phyloP scores from a whole-genome alignment of 2,113 vertebrate species.

The Python bivittatus region DNA sequence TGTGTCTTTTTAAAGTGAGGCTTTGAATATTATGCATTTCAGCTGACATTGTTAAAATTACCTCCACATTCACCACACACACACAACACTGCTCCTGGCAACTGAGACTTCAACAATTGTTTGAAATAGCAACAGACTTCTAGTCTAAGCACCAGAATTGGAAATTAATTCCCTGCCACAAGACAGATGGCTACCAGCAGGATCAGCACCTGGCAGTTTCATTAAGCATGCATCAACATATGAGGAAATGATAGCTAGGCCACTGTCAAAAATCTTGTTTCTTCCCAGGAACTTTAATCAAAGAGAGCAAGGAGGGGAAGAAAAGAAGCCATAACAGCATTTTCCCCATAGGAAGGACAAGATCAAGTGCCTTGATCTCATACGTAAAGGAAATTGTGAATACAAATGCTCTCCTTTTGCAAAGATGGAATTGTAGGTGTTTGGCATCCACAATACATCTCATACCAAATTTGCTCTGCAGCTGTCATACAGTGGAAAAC shows the following conservation, averaged over 20 bases:
- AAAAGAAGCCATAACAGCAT: background rate
- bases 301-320: background rate
- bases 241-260: conserved; percentile 29
- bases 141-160: background rate
- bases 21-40: background rate
- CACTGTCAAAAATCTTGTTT: conserved; percentile 24
- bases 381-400: background rate
- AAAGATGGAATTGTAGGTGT: background rate
- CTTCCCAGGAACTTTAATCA: conserved; percentile 24
- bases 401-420: background rate
- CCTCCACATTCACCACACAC: background rate
- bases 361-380: conserved; percentile 16
- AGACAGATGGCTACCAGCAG: conserved; percentile 25
- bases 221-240: conserved; percentile 23
- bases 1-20: background rate
- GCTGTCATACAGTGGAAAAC: background rate
- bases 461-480: background rate
- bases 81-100: background rate
- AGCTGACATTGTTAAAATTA: background rate
- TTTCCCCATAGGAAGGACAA: background rate
- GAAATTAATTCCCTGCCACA: conserved; percentile 17
- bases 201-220: conserved; percentile 25
- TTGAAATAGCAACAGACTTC: conserved; percentile 16
- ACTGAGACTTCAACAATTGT: conserved; percentile 2
- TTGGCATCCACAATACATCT: background rate